Percentiles rank a stretch among this genome's conserved stretches.
Conservation (phyloP, 2,888 invertebrate species). For the Gastracanthus pulcherrimus region DNA sequence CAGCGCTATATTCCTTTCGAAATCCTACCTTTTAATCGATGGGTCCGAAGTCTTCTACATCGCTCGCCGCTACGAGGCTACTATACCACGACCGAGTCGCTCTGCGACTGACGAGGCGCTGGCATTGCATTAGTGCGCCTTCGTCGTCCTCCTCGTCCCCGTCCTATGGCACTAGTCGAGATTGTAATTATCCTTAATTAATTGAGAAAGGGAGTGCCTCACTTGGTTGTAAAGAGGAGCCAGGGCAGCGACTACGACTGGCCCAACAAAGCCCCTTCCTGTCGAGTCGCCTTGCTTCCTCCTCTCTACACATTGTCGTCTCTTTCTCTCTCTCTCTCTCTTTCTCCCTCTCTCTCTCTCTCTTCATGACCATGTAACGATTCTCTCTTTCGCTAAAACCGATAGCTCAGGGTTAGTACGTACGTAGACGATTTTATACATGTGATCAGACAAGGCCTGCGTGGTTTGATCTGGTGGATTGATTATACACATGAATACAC, state of each 20-base stretch:
- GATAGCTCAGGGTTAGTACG: background rate
- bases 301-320: background rate
- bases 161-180: slow-evolving; percentile 59
- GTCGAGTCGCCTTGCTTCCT: background rate
- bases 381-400: background rate
- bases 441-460: background rate
- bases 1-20: background rate
- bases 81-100: background rate
- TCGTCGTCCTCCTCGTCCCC: background rate
- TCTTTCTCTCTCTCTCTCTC: background rate
- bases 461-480: background rate
- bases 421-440: background rate
- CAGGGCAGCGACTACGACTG: background rate
- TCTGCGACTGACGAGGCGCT: background rate
- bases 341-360: background rate
- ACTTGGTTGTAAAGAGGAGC: background rate
- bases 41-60: background rate
- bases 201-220: slow-evolving; percentile 63
- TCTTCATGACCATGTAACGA: background rate
- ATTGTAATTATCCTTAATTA: slow-evolving; percentile 71
- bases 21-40: background rate
- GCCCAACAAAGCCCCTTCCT: slow-evolving; percentile 16
- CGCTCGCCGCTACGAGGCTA: too few relatives aligned
- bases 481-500: background rate
- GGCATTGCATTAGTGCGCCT: background rate